These are phyloP conservation scores for Drosophila macrospina DNA, from an alignment of 2,888 invertebrate species.

Conservation along the genomic window DNA sequence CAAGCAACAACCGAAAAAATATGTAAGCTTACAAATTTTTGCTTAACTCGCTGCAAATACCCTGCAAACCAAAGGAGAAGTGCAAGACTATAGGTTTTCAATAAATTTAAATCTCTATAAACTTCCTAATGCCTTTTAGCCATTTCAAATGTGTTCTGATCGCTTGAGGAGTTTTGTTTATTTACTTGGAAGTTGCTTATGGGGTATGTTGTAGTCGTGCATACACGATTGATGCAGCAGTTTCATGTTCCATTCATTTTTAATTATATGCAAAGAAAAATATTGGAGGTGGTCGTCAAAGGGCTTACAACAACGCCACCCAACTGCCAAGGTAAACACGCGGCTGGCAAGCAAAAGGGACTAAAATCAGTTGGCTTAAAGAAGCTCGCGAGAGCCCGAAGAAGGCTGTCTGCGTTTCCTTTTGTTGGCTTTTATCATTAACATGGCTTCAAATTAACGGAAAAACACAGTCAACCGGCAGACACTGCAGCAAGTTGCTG, in stretches of 20 bases:
- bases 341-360: conserved; percentile 58
- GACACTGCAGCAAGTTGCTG: conserved; percentile 23
- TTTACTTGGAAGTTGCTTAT: background rate
- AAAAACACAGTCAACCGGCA: conserved; percentile 40
- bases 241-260: conserved; percentile 47
- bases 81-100: background rate
- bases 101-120: background rate
- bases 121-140: background rate
- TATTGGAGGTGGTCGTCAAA: conserved; percentile 71
- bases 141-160: background rate
- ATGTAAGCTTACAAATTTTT: conserved; percentile 43
- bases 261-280: conserved; percentile 79
- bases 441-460: conserved; percentile 74
- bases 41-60: conserved; percentile 40
- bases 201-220: conserved; percentile 8
- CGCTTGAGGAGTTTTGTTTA: no score
- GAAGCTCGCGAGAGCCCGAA: conserved; percentile 28
- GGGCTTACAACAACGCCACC: conserved; percentile 55
- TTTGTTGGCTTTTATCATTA: conserved; percentile 80
- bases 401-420: conserved; percentile 47
- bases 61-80: conserved; percentile 1
- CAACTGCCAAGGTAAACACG: conserved; percentile 48
- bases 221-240: conserved; percentile 1
- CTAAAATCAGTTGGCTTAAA: conserved; percentile 69
- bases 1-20: conserved; percentile 56